Base-by-base conservation (phyloP, 2,888 invertebrate genomes). In the Caenorhabditis sp. region DNA sequence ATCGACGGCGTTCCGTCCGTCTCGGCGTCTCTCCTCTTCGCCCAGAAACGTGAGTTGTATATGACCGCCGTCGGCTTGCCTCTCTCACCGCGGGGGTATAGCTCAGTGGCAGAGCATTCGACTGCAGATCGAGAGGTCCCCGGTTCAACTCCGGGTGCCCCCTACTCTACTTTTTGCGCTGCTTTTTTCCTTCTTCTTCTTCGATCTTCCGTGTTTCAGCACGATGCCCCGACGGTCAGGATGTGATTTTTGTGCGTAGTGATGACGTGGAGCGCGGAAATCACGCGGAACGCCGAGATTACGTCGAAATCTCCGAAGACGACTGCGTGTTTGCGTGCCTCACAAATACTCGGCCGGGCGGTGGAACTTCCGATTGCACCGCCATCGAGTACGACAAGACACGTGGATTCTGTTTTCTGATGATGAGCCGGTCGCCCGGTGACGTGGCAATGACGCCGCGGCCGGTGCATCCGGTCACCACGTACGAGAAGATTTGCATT, bases 71-170 rank as follows among this genome's bases (percentile, higher is more conserved):
- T 15, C 8, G 22, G 39, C 17, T 0, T 32, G 11, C 9, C 17
- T 20, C 6, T 22, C n/a, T 11, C 22, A 26, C 4, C 32, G 56
- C 27, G 84, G 85, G 84, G 85, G 83, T 84, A 84, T 85, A 85
- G 85, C 85, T 85, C 85, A 86, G 86, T 86, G 86, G 86, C 76
- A 86, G 86, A 86, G 86, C 86, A 86, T 85, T 86, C 85, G 86
- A 86, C 83, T 86, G 86, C 86, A 86, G 86, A 86, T 86, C 86
- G 85, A 86, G 85, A 86, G 86, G 86, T 86, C 86, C 80, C 83
- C 76, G 85, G 86, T 86, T 86, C 86, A 85, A 86, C 55, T 81
- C 85, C 84, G 85, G 80, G 81, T 82, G 84, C 83, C 81, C 85
- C 85, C 85, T 84, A 81, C 26, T 68, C 9, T 9, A 61, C 48